Evolutionary conservation across 2,888 invertebrate species (phyloP), one percentile per base, ranked within the genome.

Genomic region (Lasioglossum lativentre): DNA sequence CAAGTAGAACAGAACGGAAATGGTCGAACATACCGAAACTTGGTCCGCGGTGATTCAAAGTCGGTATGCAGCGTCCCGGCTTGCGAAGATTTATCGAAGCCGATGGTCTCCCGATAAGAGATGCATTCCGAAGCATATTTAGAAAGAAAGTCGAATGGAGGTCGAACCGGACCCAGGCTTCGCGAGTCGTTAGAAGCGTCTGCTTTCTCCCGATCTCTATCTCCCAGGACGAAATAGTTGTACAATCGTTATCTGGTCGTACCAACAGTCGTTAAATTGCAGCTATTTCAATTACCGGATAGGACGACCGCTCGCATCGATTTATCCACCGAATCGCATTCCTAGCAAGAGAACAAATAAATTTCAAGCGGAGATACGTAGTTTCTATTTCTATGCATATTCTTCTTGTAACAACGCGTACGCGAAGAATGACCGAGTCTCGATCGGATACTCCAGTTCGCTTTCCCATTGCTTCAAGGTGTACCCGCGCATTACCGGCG

Each of bases 381-480:
- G n/a, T n/a, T n/a, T n/a, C n/a, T 12, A 47, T 68, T 42, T 16
- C 38, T 1, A 47, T 2, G 52, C 68, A 42, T 73, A 23, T 52
- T 52, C 8, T 56, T 19, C n/a, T n/a, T n/a, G 27, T 59, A 45
- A n/a, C 27, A 19, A 27, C 42, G 27, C 27, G 16, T 23, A 38
- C 45, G 34, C 68, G 52, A 47, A 45, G 68, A 73, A 56, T 73
- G 40, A 30, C 12, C n/a, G 66, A 45, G 16, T 72, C n/a, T n/a
- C 40, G 34, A 47, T 23, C 30, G 45, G 45, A 52, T 27, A 79
- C 66, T 76, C 76, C 80, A 78, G 76, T 83, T 75, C 79, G 70
- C 63, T 76, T 82, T 88, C 78, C 78, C 72, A 63, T 34, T 52
- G 23, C 75, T 42, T 81, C 79, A 78, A 83, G 72, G 76, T 70